Conservation (phyloP, 37 sponge, comb jelly and placozoan genomes). For the Cliona cf. orientalis region DNA sequence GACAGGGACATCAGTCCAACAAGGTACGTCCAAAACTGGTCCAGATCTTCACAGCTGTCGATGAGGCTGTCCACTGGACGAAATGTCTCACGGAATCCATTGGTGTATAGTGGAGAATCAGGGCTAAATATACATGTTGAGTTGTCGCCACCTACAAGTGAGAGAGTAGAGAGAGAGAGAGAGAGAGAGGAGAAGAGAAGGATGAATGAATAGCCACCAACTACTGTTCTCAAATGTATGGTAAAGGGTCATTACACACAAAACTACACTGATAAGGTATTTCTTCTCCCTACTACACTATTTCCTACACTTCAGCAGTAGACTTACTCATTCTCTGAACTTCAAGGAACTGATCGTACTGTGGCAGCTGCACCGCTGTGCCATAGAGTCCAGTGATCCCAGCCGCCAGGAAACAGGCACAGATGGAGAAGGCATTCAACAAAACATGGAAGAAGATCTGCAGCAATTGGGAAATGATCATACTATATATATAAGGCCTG, state of each 20-base stretch:
- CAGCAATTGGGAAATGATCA: background rate
- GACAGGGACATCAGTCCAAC: conserved; percentile 47
- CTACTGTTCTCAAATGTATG: no score
- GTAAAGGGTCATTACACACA: no score
- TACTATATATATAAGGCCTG: background rate
- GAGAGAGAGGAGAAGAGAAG: no score
- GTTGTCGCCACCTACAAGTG: background rate
- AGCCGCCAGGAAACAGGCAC: conserved; percentile 47
- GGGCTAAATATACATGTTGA: conserved; percentile 46
- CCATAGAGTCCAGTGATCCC: conserved; percentile 61
- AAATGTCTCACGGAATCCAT: conserved; percentile 15
- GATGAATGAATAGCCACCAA: background rate
- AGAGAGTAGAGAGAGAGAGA: background rate
- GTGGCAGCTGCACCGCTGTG: conserved; percentile 31
- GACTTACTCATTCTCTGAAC: background rate
- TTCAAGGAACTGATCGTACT: background rate
- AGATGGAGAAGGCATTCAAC: conserved; percentile 41
- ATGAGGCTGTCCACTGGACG: conserved; percentile 30
- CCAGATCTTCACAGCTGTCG: conserved; percentile 34
- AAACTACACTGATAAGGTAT: no score
- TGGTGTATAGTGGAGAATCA: conserved; percentile 30
- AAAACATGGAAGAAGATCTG: conserved; percentile 53
- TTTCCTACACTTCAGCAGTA: no score
- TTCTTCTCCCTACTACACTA: no score
- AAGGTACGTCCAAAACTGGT: conserved; percentile 34